These are phyloP conservation scores for Acomys russatus DNA, from an alignment of 2,797 vertebrate species.

Conservation along the genomic window DNA sequence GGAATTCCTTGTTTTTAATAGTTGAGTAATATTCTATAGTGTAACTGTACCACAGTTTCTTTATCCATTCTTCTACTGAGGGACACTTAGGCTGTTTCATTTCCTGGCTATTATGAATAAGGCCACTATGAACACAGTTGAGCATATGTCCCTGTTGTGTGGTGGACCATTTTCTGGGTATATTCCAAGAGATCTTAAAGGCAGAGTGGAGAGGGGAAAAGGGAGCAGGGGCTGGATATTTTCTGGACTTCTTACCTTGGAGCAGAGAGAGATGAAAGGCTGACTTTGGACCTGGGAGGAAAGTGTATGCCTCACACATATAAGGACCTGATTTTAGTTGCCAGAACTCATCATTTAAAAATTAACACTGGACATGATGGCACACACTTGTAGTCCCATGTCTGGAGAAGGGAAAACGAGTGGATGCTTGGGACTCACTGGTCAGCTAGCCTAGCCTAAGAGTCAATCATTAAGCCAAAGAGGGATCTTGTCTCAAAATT, in stretches of 20 bases:
- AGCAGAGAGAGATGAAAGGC: too few relatives aligned
- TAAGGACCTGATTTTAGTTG: background rate
- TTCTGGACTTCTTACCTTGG: constrained; percentile 5
- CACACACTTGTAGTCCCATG: background rate
- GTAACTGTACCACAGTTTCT: too few relatives aligned
- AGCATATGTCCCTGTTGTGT: too few relatives aligned
- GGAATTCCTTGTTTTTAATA: too few relatives aligned
- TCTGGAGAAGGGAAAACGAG: too few relatives aligned
- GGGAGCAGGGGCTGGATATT: background rate
- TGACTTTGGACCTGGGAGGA: background rate
- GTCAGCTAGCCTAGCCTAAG: background rate
- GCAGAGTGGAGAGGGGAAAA: background rate
- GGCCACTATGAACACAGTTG: too few relatives aligned
- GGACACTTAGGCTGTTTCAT: too few relatives aligned
- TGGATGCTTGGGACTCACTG: background rate
- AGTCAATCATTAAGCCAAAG: too few relatives aligned
- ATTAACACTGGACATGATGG: background rate
- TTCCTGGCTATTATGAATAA: too few relatives aligned
- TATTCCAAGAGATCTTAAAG: background rate
- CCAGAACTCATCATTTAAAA: background rate
- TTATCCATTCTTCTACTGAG: too few relatives aligned
- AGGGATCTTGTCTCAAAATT: background rate
- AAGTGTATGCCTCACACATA: background rate
- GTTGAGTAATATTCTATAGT: too few relatives aligned
- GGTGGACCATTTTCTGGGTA: too few relatives aligned